Evolutionary conservation across 2,797 vertebrate genomes (phyloP).

Genomic region (Phataginus tricuspis): DNA sequence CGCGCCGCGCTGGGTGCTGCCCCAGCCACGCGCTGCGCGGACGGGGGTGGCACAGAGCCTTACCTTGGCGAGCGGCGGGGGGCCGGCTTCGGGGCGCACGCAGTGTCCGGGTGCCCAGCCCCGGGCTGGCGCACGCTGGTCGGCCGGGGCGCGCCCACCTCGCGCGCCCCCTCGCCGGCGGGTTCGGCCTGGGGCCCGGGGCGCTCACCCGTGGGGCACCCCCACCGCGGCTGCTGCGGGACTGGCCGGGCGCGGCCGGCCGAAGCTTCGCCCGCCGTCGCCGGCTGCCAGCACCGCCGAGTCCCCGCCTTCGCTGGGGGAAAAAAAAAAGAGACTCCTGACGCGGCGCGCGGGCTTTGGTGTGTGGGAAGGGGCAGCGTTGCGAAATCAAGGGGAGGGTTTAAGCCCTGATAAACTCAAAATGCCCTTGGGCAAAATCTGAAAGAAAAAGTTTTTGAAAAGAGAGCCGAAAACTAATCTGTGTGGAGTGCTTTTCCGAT

Average conservation of each 20-base stretch:
- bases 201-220: constrained; percentile 54
- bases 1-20: not conserved
- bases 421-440: constrained; percentile 1
- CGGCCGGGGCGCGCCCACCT: constrained; percentile 4
- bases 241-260: not conserved
- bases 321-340: not conserved
- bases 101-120: too few species aligned
- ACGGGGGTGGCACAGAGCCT: not conserved
- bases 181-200: not conserved
- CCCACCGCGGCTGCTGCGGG: constrained; percentile 59
- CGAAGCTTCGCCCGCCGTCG: not conserved
- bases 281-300: not conserved
- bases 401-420: not conserved
- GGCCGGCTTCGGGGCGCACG: not conserved
- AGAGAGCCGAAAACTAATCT: not conserved
- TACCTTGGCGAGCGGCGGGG: constrained; percentile 60
- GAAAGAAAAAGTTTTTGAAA: constrained; percentile 52
- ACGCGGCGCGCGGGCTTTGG: constrained; percentile 32
- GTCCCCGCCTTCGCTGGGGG: constrained; percentile 56
- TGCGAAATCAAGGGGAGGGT: constrained; percentile 70
- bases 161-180: not conserved
- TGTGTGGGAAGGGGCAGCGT: constrained; percentile 63
- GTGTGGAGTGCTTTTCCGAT: not conserved
- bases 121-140: not conserved
- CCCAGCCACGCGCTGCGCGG: not conserved